Conservation (phyloP, 1,140 invertebrate genomes). For the Drosophila albomicans region DNA sequence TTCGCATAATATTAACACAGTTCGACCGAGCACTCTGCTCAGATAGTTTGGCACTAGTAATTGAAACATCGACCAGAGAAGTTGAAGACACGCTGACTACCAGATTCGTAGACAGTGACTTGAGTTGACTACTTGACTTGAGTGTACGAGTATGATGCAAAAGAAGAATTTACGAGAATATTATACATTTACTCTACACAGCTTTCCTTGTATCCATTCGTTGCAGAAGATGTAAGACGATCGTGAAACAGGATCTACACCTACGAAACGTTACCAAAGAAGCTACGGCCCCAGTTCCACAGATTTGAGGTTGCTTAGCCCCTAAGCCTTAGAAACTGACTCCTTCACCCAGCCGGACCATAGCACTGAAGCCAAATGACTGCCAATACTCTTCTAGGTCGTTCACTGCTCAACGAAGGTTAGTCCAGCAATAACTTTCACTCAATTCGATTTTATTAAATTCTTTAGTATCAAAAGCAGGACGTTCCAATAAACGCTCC, state of each 20-base stretch:
- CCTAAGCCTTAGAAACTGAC: background rate
- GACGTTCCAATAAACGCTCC: slow-evolving; percentile 79
- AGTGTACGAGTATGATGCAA: background rate
- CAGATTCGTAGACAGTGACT: background rate
- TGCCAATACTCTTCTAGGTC: slow-evolving; percentile 72
- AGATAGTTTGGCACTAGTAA: slow-evolving; percentile 49
- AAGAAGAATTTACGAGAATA: background rate
- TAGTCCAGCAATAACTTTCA: slow-evolving; percentile 9
- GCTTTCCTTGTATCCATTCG: background rate
- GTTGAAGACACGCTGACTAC: slow-evolving; percentile 6
- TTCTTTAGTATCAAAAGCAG: slow-evolving; percentile 21
- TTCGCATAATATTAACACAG: slow-evolving; percentile 63
- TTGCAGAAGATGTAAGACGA: slow-evolving; percentile 71
- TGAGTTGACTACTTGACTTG: background rate
- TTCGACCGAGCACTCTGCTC: slow-evolving; percentile 35
- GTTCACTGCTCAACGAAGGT: slow-evolving; percentile 75
- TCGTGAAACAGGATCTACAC: slow-evolving; percentile 1
- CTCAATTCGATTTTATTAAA: background rate
- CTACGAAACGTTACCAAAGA: slow-evolving; percentile 67
- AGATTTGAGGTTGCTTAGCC: background rate
- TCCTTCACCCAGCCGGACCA: background rate
- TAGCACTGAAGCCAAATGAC: slow-evolving; percentile 65
- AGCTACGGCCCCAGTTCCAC: slow-evolving; percentile 28
- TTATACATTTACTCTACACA: background rate
- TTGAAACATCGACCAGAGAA: slow-evolving; percentile 21